Conservation (phyloP, 1,140 invertebrate genomes). For the Zaprionus gabonicus region DNA sequence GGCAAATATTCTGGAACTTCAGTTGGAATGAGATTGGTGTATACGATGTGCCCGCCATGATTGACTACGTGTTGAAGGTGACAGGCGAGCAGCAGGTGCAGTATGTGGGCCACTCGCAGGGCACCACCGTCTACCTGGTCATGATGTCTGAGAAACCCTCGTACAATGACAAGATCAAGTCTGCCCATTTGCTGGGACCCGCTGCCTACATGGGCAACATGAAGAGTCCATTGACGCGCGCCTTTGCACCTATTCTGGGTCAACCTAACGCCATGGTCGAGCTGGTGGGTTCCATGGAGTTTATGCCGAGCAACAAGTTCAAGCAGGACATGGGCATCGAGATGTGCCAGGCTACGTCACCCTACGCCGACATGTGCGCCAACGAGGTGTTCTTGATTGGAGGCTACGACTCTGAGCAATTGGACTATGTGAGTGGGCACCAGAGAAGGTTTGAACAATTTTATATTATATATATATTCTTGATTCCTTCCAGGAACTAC, state of each 20-base stretch:
- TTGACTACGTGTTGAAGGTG: constrained; percentile 87
- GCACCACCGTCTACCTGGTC: constrained; percentile 86
- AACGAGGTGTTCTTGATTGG: constrained; percentile 86
- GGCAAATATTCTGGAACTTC: constrained; percentile 85
- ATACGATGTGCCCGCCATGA: constrained; percentile 89
- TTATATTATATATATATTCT: neutral
- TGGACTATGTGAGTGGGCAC: constrained; percentile 64
- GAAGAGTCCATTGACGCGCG: constrained; percentile 76
- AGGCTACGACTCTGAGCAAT: constrained; percentile 85
- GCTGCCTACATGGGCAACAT: constrained; percentile 85
- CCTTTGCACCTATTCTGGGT: constrained; percentile 66
- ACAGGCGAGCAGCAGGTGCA: constrained; percentile 86
- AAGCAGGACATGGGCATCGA: constrained; percentile 84
- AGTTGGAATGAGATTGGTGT: constrained; percentile 90
- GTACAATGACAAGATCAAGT: constrained; percentile 86
- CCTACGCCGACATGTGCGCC: constrained; percentile 85
- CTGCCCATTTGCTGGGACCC: constrained; percentile 86
- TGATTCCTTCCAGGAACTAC: constrained; percentile 64
- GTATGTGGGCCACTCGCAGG: constrained; percentile 89
- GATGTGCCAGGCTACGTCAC: constrained; percentile 84
- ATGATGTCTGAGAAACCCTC: constrained; percentile 85
- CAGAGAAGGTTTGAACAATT: neutral
- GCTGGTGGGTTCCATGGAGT: constrained; percentile 85
- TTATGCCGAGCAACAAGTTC: constrained; percentile 85
- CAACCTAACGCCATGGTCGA: constrained; percentile 80